phyloP scores from a whole-genome alignment of 2,888 invertebrate species.

The Ramazzottius varieornatus region DNA sequence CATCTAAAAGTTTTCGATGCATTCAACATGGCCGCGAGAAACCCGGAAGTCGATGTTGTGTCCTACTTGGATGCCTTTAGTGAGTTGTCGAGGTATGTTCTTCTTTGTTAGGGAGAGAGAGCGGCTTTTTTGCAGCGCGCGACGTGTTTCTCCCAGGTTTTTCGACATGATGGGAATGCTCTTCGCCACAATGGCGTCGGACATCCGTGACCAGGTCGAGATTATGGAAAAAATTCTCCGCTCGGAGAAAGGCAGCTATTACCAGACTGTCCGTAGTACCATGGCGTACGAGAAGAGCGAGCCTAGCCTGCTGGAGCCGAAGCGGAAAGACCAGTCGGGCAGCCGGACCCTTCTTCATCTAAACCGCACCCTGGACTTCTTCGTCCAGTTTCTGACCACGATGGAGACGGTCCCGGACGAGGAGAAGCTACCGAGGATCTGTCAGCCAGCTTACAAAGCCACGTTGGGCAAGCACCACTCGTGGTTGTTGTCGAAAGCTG shows the following conservation, averaged over 20 bases:
- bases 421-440: background rate
- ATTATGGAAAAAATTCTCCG: background rate
- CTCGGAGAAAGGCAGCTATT: background rate
- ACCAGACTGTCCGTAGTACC: background rate
- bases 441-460: background rate
- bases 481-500: background rate
- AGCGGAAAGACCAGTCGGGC: background rate
- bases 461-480: constrained; percentile 1
- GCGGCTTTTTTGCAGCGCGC: background rate
- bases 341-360: background rate
- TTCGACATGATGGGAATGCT: background rate
- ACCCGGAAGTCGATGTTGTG: background rate
- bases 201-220: background rate
- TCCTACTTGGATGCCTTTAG: background rate
- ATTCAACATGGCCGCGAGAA: background rate
- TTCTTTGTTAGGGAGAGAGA: background rate
- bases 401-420: background rate
- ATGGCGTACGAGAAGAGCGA: background rate
- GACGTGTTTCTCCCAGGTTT: background rate
- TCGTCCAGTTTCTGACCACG: background rate
- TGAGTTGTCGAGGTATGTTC: background rate
- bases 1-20: background rate
- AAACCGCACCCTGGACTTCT: background rate
- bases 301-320: background rate
- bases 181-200: background rate